Conservation (phyloP, 64 coral and sea anemone genomes). For the Dendrophyllia cribrosa region DNA sequence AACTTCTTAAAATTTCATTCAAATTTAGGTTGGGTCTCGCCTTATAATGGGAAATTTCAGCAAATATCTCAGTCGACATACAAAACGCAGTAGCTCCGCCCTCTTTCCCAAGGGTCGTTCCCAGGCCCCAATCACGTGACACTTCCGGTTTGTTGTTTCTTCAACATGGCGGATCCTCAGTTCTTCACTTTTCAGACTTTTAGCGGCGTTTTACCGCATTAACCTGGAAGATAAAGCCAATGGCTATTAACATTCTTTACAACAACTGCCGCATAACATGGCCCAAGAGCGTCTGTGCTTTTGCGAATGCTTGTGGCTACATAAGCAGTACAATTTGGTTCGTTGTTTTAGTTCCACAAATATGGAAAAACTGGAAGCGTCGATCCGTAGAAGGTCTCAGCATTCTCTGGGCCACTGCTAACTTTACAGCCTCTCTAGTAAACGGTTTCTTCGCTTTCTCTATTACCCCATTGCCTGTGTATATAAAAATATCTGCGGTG, state of each 20-base stretch:
- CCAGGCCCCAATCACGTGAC: neutral
- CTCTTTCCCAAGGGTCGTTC: no score
- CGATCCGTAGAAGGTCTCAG: slow-evolving; percentile 63
- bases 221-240: neutral
- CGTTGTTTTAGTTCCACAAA: slow-evolving; percentile 58
- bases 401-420: slow-evolving; percentile 65
- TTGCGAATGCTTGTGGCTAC: slow-evolving; percentile 48
- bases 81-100: no score
- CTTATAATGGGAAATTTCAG: no score
- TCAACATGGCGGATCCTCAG: no score
- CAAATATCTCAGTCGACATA: no score
- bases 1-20: no score
- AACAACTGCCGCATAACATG: slow-evolving; percentile 24
- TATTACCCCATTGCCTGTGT: slow-evolving; percentile 10
- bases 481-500: slow-evolving; percentile 31
- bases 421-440: slow-evolving; percentile 67
- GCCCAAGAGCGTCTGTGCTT: slow-evolving; percentile 14
- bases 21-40: no score
- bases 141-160: neutral
- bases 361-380: slow-evolving; percentile 54
- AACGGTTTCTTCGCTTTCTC: slow-evolving; percentile 61
- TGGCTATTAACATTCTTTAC: slow-evolving; percentile 18
- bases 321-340: slow-evolving; percentile 44
- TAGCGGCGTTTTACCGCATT: neutral
- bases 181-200: no score